Evolutionary conservation across 2,113 vertebrate species (phyloP), one percentile per base, ranked within the genome.

Genomic region (Cromileptes altivelis): DNA sequence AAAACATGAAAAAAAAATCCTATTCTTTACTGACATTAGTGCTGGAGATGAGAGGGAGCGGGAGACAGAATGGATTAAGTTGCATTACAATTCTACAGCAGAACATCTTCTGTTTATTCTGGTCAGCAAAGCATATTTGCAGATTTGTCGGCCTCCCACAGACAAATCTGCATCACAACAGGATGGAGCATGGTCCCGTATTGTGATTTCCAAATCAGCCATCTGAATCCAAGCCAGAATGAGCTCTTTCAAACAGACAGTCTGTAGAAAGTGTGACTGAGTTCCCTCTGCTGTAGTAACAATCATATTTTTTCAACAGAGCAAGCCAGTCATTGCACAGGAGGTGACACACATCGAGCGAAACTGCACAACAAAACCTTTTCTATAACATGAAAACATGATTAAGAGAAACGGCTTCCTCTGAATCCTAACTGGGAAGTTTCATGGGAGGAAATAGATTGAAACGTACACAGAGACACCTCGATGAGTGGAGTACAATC

Each of bases 111-210:
- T 70, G 50, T 78, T 87, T 78, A 86, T 86, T 90, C 80, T 78
- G 71, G 88, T 90, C 88, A 85, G 83, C 45, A 79, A 90, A 87
- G 60, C 80, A 83, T 84, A 86, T 92, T 89, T 91, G 53, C 79
- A 85, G 82, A 90, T 89, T 87, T 81, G 84, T 87, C 67, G 55
- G 68, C 73, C 75, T 85, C 87, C 80, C 80, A 78, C 82, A 79
- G 85, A 83, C 52, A 81, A 81, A 88, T 88, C 87, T 90, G 81
- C 49, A 85, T 86, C 86, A 85, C 86, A 81, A 91, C 91, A 88
- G 79, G 70, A 82, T 18, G 10, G 58, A 80, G 69, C 79, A 69
- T 50, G 78, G 70, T 52, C 82, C 74, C 70, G 27, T 75, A 74
- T 80, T 81, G 86, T 65, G 80, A 80, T 77, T 87, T 86, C 65